These are phyloP conservation scores for Nemotelus nigrinus DNA, from an alignment of 2,888 invertebrate species.

Conservation along the genomic window DNA sequence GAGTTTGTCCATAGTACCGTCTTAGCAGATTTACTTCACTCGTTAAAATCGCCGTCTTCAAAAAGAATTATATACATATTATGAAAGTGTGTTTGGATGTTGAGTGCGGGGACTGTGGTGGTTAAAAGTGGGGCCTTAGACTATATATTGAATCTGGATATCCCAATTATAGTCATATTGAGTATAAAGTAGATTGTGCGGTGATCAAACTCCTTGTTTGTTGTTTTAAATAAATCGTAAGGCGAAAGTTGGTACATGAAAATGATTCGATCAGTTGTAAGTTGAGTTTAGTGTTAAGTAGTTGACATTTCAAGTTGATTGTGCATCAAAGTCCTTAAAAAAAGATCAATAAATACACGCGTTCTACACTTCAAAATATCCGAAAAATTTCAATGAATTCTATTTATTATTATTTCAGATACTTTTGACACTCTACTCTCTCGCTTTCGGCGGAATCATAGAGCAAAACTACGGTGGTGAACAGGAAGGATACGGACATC, in stretches of 20 bases:
- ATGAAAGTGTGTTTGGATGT: conserved; percentile 3
- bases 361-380: too few relatives aligned
- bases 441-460: conserved; percentile 47
- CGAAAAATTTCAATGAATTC: neutral
- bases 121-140: conserved; percentile 52
- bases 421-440: conserved; percentile 43
- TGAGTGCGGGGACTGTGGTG: neutral
- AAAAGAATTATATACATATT: neutral
- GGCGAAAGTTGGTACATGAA: conserved; percentile 11
- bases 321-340: too few relatives aligned
- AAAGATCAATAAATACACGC: too few relatives aligned
- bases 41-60: conserved; percentile 7
- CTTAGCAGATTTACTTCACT: neutral
- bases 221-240: neutral
- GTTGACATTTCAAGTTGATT: conserved; percentile 3
- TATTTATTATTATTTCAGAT: conserved; percentile 42
- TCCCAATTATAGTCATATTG: conserved; percentile 55
- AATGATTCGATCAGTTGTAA: conserved; percentile 39
- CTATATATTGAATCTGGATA: conserved; percentile 65
- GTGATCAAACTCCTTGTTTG: conserved; percentile 22
- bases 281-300: neutral
- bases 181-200: conserved; percentile 32
- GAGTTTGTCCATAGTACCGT: conserved; percentile 21
- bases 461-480: conserved; percentile 47
- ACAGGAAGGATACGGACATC: conserved; percentile 62